Evolutionary conservation across 2,113 vertebrate genomes (phyloP), one percentile per base, ranked within the genome.

Genomic region (Pongo abelii): DNA sequence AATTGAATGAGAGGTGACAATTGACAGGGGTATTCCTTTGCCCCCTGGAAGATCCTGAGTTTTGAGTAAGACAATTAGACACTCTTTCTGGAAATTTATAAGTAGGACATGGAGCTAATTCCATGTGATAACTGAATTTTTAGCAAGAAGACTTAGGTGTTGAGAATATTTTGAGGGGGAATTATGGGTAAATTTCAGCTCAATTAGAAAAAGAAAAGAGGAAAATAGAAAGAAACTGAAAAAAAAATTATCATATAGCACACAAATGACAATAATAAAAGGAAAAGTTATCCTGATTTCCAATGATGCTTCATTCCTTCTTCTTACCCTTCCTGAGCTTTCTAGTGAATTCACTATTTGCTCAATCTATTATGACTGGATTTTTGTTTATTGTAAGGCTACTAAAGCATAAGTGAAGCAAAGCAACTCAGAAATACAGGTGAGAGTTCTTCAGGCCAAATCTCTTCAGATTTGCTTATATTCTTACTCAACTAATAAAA

Each of bases 391-490:
- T 78, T 30, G 43, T 38, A 75, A 69, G n/a, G 4, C 23, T 64
- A 50, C 11, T 91, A 69, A 80, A 20, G 69, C 14, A 17, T 69
- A 81, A 75, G 25, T 57, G 8, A 93, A 88, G 18, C 57, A 3
- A 91, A 75, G 11, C 55, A 94, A 64, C 52, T 64, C 64, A 67
- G 22, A 84, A 90, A 70, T 92, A 59, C 6, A 75, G 43, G 18
- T 85, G 64, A 70, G 57, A 50, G 6, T 84, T 90, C 9, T 79
- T 11, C 30, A 22, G 27, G 2, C 3, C 50, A 90, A 5, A 8
- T 78, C 50, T 87, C 88, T 78, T 93, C 59, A 93, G n/a, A 80
- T 55, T 10, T 88, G 30, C n/a, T 77, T 83, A 95, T 77, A 78
- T 81, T 94, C 23, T 93, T 20, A 59, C 6, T 81, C 1, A 27